A percentile compares a stretch with the other conserved stretches of the same genome.
phyloP scores from a whole-genome alignment of 2,888 invertebrate genomes.

The Parnassius smintheus region DNA sequence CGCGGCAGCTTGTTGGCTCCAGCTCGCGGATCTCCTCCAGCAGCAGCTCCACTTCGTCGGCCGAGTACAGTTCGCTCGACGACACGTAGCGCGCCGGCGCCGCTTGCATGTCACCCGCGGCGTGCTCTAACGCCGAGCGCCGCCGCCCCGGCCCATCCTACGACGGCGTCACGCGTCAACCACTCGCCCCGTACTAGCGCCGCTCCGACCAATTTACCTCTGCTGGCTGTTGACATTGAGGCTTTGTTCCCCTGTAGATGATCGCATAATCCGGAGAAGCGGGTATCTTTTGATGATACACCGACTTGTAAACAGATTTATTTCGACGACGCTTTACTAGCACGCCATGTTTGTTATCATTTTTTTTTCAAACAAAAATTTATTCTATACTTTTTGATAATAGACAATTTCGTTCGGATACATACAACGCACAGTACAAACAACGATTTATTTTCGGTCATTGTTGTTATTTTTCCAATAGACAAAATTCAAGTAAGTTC shows the following conservation, averaged over 20 bases:
- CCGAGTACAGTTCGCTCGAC: constrained; percentile 78
- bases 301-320: constrained; percentile 57
- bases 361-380: constrained; percentile 34
- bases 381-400: constrained; percentile 26
- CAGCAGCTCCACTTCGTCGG: constrained; percentile 80
- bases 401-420: constrained; percentile 12
- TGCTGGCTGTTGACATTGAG: constrained; percentile 56
- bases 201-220: constrained; percentile 42
- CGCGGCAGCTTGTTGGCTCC: constrained; percentile 77
- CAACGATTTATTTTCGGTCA: too few relatives aligned
- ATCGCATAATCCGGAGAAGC: constrained; percentile 54
- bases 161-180: constrained; percentile 43
- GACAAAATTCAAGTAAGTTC: too few relatives aligned
- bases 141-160: constrained; percentile 61
- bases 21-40: constrained; percentile 78
- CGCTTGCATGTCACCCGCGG: constrained; percentile 74
- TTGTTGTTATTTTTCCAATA: too few relatives aligned
- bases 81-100: constrained; percentile 79
- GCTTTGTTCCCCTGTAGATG: constrained; percentile 43
- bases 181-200: constrained; percentile 37
- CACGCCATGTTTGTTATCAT: constrained; percentile 76
- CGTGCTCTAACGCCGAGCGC: constrained; percentile 59
- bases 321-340: constrained; percentile 50
- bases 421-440: neutral
- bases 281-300: constrained; percentile 37